Evolutionary conservation across 2,113 vertebrate genomes (phyloP).

Genomic region (Dicrurus megarhynchus): DNA sequence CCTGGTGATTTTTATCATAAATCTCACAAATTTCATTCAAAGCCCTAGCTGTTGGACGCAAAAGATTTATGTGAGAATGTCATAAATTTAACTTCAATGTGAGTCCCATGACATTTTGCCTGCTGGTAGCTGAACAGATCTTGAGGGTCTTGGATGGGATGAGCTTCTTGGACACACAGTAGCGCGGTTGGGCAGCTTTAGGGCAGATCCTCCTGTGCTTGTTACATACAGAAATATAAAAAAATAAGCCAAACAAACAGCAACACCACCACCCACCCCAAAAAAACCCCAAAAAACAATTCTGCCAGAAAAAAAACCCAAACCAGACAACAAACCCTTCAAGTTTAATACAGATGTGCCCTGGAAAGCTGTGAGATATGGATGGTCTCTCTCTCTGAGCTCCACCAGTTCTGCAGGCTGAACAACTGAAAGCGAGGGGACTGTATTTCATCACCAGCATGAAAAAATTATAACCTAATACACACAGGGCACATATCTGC

Average conservation of each 20-base stretch:
- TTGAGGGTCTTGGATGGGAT: not conserved
- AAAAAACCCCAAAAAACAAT: not conserved
- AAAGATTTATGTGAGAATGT: not conserved
- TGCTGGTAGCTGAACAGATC: not conserved
- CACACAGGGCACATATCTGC: not conserved
- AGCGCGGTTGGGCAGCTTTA: fast-evolving
- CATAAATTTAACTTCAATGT: not conserved
- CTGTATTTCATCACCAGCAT: not conserved
- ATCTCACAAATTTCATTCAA: not conserved
- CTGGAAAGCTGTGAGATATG: not conserved
- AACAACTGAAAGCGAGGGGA: not conserved
- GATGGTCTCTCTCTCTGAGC: not conserved
- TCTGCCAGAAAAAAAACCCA: fast-evolving
- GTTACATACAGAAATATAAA: not conserved
- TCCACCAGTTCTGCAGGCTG: not conserved
- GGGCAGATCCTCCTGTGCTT: not conserved
- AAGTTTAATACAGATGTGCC: not conserved
- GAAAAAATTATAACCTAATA: not conserved
- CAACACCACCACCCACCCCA: not conserved
- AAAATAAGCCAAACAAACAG: not conserved
- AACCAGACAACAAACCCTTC: not conserved
- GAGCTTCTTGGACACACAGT: not conserved
- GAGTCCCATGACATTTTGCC: not conserved
- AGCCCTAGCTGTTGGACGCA: not conserved
- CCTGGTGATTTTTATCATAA: not conserved